Percentiles rank a stretch among this genome's conserved stretches.
These are phyloP conservation scores for Neolamprologus multifasciatus DNA, from an alignment of 2,797 vertebrate species.

Conservation along the genomic window DNA sequence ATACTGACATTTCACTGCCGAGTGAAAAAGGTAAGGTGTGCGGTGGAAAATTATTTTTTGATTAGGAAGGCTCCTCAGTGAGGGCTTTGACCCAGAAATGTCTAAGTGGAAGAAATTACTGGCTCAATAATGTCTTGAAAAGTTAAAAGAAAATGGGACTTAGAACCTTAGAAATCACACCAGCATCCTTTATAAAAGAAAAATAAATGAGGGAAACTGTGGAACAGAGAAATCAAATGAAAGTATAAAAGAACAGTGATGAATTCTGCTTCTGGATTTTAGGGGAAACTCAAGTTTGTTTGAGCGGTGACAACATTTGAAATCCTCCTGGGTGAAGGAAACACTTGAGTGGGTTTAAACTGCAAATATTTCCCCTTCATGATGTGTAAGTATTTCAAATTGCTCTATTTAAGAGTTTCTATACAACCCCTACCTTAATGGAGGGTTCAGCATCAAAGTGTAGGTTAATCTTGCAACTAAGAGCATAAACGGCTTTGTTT, in stretches of 20 bases:
- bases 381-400: neutral
- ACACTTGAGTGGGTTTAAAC: neutral
- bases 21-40: neutral
- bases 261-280: neutral
- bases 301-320: neutral
- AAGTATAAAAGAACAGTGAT: neutral
- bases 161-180: neutral
- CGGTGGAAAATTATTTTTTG: neutral
- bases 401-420: neutral
- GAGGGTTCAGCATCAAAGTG: neutral
- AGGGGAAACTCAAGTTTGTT: neutral
- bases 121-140: neutral
- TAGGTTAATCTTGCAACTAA: neutral
- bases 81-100: neutral
- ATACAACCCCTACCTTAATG: neutral
- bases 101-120: neutral
- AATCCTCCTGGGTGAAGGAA: neutral
- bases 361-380: neutral
- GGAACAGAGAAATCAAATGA: neutral
- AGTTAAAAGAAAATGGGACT: neutral
- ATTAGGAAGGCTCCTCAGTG: neutral
- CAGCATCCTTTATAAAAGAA: neutral
- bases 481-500: neutral
- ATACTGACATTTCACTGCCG: neutral
- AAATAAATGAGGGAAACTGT: neutral